Base-by-base conservation (phyloP, 2,888 invertebrate genomes). In the Eustalomyia histrio region DNA sequence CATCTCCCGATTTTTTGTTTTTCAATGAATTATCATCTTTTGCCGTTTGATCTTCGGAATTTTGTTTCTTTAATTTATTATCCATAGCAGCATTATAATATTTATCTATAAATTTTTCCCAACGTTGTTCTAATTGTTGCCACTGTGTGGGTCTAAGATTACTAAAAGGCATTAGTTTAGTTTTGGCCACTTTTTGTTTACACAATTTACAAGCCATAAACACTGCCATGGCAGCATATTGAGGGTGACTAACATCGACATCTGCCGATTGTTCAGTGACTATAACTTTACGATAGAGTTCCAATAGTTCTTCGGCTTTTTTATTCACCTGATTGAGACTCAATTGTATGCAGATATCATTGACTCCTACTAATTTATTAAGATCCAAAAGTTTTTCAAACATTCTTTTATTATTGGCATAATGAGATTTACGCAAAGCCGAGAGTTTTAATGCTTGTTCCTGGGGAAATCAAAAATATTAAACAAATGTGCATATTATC, bases 221-320 rank as follows among this genome's bases (percentile, higher is more conserved):
- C 0, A 94, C 93, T 1, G 94, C 93, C 91, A 93, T 93, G 60
- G 93, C 92, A 1, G 92, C 91, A 89, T 94, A 94, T 83, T 94
- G 94, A 0, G 94, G 94, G 85, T 94, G 92, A 61, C 89, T 91
- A 18, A 93, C 86, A 85, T 94, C 93, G 21, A 92, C 86, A 90
- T 92, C 92, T 85, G 91, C 88, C 29, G 81, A 82, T 83, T 91
- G 92, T 35, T 88, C 87, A 55, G 35, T 82, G 9, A 83, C 81
- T 43, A 84, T 68, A 2, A 85, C 57, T 0, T 87, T 90, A 84
- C 91, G 91, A 84, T 93, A 94, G 55, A 92, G 90, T 0, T 91
- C 86, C 0, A 94, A 87, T 47, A 94, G 91, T 43, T 91, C 91
- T 50, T 92, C 92, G 1, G 94, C 93, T 9, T 92, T 88, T 8